phyloP scores from a whole-genome alignment of 2,888 invertebrate species.

The Choreutis nemorana region DNA sequence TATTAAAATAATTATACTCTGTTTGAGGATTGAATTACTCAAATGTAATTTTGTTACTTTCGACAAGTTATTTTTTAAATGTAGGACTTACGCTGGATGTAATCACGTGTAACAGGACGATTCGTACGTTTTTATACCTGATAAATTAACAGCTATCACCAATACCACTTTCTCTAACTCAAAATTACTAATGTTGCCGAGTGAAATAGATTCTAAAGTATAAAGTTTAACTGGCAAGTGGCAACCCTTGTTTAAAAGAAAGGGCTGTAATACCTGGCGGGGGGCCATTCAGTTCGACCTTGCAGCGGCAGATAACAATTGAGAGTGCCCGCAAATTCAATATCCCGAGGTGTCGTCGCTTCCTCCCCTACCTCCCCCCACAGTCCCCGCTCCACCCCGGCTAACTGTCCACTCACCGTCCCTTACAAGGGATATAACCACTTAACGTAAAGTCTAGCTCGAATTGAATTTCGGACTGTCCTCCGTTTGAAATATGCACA shows the following conservation, averaged over 20 bases:
- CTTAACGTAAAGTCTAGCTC: slow-evolving; percentile 59
- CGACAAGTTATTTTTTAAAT: too few species aligned
- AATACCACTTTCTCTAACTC: too few species aligned
- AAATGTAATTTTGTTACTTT: too few species aligned
- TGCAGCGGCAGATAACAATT: slow-evolving; percentile 61
- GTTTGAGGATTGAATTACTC: too few species aligned
- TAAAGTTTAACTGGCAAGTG: slow-evolving; percentile 8
- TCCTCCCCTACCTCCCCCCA: slow-evolving; percentile 15
- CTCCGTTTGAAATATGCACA: slow-evolving; percentile 16
- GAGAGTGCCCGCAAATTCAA: slow-evolving; percentile 59
- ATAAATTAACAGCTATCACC: too few species aligned
- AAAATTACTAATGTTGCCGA: too few species aligned
- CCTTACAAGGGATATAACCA: slow-evolving; percentile 54
- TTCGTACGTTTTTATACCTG: too few species aligned
- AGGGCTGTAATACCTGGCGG: slow-evolving; percentile 50
- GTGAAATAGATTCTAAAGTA: too few species aligned
- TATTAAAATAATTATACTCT: too few species aligned
- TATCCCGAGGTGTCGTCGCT: slow-evolving; percentile 56
- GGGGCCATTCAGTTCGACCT: slow-evolving; percentile 43
- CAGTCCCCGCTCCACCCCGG: slow-evolving; percentile 13
- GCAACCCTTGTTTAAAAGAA: slow-evolving; percentile 44
- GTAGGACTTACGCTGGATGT: too few species aligned
- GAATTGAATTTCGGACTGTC: slow-evolving; percentile 50
- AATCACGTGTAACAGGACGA: too few species aligned
- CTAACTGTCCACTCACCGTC: slow-evolving; percentile 46